Conservation (phyloP, 35 echinoderm and acorn worm species). For the Nesometra sesokonis region DNA sequence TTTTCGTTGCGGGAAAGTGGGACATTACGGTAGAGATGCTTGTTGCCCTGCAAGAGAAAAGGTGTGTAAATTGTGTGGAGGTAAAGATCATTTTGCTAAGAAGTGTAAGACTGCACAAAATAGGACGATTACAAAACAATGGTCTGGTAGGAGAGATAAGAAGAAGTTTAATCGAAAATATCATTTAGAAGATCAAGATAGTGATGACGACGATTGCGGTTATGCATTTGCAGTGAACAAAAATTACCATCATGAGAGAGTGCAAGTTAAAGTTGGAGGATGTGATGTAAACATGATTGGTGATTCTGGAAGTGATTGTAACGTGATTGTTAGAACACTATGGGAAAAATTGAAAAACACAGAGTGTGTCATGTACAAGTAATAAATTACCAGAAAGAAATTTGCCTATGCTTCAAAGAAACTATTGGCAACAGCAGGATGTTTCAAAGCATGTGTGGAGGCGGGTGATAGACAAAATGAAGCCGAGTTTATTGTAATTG, state of each 20-base stretch:
- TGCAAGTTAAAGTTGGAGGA: too few species aligned
- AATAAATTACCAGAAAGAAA: too few species aligned
- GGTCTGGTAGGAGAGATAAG: not conserved
- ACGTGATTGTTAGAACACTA: not conserved
- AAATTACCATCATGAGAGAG: too few species aligned
- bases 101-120: not conserved
- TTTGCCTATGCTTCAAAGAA: not conserved
- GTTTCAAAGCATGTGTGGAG: not conserved
- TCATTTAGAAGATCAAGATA: too few species aligned
- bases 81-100: too few species aligned
- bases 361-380: not conserved
- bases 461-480: not conserved
- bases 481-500: slow-evolving; percentile 1
- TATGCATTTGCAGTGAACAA: too few species aligned
- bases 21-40: not conserved
- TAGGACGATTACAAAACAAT: not conserved
- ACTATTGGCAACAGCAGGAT: not conserved
- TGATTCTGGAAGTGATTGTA: slow-evolving; percentile 17
- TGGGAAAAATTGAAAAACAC: slow-evolving; percentile 13
- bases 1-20: not conserved
- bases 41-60: not conserved
- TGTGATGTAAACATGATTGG: not conserved
- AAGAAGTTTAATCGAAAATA: too few species aligned
- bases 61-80: too few species aligned
- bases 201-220: too few species aligned